These are phyloP conservation scores for Hoplodrina ambigua DNA, from an alignment of 2,888 invertebrate genomes.

Conservation along the genomic window DNA sequence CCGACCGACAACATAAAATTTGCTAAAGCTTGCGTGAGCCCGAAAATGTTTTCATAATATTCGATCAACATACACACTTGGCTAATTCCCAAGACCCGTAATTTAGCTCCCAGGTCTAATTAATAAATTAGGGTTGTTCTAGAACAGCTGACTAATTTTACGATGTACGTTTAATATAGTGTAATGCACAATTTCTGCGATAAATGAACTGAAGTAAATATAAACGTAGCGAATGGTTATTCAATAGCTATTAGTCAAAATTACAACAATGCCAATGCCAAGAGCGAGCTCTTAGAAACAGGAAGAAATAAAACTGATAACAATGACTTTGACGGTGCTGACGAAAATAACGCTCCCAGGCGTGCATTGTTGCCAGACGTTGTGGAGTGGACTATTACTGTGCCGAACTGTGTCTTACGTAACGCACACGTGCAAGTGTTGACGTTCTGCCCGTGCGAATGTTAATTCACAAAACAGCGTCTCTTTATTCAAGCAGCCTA, in stretches of 20 bases:
- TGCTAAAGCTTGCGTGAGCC: slow-evolving; percentile 76
- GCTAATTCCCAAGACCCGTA: slow-evolving; percentile 79
- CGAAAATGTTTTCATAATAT: slow-evolving; percentile 84
- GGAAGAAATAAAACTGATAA: slow-evolving; percentile 84
- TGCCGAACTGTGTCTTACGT: slow-evolving; percentile 58
- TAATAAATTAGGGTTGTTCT: slow-evolving; percentile 71
- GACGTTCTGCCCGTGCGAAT: slow-evolving; percentile 16
- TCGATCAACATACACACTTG: slow-evolving; percentile 81
- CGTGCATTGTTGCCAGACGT: slow-evolving; percentile 73
- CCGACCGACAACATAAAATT: slow-evolving; percentile 77
- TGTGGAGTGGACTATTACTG: slow-evolving; percentile 62
- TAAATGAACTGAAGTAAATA: slow-evolving; percentile 8
- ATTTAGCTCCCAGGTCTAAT: slow-evolving; percentile 72
- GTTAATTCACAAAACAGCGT: slow-evolving; percentile 11
- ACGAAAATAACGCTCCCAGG: slow-evolving; percentile 87
- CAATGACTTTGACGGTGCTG: slow-evolving; percentile 78
- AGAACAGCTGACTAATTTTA: slow-evolving; percentile 39
- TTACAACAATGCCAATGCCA: slow-evolving; percentile 82
- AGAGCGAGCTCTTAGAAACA: slow-evolving; percentile 80
- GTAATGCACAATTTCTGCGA: neutral
- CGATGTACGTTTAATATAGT: slow-evolving; percentile 9
- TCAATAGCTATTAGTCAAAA: slow-evolving; percentile 54
- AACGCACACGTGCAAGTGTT: slow-evolving; percentile 59
- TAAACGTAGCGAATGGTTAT: slow-evolving; percentile 28
- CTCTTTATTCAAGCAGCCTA: slow-evolving; percentile 5